Conservation (phyloP, 2,888 invertebrate species). For the Phaonia tiefii region DNA sequence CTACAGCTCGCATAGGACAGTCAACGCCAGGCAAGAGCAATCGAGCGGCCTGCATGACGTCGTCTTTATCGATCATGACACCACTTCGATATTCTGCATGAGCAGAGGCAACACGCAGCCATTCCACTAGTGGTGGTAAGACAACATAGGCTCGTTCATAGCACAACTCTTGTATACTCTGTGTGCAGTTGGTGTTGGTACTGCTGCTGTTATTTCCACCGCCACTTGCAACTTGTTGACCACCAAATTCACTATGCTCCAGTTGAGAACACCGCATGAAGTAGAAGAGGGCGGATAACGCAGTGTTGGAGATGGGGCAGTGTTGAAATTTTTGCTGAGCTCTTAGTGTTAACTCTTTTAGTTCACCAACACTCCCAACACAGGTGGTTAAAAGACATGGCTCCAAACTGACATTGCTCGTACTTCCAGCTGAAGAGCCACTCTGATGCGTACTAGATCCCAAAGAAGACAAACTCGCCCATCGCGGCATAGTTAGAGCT, state of each 20-base stretch:
- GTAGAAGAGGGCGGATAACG: slow-evolving; percentile 91
- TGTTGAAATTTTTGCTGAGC: slow-evolving; percentile 82
- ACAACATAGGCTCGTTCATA: slow-evolving; percentile 94
- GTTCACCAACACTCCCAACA: slow-evolving; percentile 90
- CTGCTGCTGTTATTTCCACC: slow-evolving; percentile 76
- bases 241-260: slow-evolving; percentile 84
- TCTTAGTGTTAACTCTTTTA: slow-evolving; percentile 87
- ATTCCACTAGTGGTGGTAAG: slow-evolving; percentile 93
- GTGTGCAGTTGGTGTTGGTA: slow-evolving; percentile 75
- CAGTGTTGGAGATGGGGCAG: slow-evolving; percentile 83
- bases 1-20: slow-evolving; percentile 90
- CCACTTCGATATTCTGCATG: slow-evolving; percentile 91
- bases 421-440: slow-evolving; percentile 66
- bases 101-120: slow-evolving; percentile 91
- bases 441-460: slow-evolving; percentile 81
- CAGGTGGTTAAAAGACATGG: slow-evolving; percentile 92
- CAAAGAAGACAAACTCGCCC: slow-evolving; percentile 88
- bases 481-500: slow-evolving; percentile 90
- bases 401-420: slow-evolving; percentile 82
- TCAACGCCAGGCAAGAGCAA: slow-evolving; percentile 93
- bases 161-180: slow-evolving; percentile 86
- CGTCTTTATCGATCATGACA: slow-evolving; percentile 90
- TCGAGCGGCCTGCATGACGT: slow-evolving; percentile 93
- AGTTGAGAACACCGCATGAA: slow-evolving; percentile 95
- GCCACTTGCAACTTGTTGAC: slow-evolving; percentile 69